phyloP scores from a whole-genome alignment of 1,140 invertebrate genomes.

The Polyergus mexicanus region DNA sequence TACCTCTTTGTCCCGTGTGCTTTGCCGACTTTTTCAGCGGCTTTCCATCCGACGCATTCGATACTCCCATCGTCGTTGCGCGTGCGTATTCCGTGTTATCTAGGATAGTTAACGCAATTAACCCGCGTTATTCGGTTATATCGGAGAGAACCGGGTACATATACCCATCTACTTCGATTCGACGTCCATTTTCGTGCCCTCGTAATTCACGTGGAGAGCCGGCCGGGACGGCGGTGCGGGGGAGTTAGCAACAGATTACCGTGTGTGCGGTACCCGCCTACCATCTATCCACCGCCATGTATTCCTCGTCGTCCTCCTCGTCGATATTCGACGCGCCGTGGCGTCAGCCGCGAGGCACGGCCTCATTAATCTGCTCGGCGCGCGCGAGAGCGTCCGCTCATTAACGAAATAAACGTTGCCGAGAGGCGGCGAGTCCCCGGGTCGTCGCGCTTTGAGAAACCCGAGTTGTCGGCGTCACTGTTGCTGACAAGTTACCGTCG shows the following conservation, averaged over 20 bases:
- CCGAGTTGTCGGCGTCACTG: constrained; percentile 30
- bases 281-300: constrained; percentile 25
- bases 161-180: neutral
- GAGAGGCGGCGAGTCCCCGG: neutral
- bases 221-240: neutral
- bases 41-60: neutral
- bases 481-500: constrained; percentile 6
- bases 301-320: constrained; percentile 52
- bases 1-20: neutral
- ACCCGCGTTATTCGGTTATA: neutral
- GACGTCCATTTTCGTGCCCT: constrained; percentile 49
- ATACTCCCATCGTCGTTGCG: neutral
- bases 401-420: constrained; percentile 72
- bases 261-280: constrained; percentile 22
- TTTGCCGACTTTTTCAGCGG: neutral
- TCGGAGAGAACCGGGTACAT: neutral
- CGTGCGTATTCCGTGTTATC: neutral
- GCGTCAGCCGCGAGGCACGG: constrained; percentile 59
- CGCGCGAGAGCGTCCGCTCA: constrained; percentile 52
- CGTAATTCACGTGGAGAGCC: constrained; percentile 37
- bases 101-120: constrained; percentile 8
- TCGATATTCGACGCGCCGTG: constrained; percentile 65
- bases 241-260: constrained; percentile 39
- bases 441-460: constrained; percentile 59
- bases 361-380: constrained; percentile 66